Conservation (phyloP, 2,113 vertebrate genomes). For the Hippopotamus amphibius region DNA sequence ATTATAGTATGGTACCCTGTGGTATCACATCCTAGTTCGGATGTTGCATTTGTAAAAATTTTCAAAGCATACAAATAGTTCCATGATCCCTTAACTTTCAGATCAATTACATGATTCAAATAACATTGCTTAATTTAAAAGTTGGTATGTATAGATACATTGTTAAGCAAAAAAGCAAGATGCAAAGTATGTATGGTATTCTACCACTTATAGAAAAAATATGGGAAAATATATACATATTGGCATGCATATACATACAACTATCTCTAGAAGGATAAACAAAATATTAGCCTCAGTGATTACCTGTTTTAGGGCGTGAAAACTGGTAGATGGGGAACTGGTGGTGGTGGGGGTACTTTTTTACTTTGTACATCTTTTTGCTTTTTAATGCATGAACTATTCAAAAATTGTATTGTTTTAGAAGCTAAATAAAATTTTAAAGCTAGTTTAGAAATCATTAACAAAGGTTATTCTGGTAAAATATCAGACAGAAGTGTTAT, state of each 20-base stretch:
- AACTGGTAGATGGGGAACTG: background rate
- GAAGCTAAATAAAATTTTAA: slow-evolving; percentile 60
- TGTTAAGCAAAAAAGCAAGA: slow-evolving; percentile 15
- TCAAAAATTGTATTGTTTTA: background rate
- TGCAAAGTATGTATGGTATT: background rate
- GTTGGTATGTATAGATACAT: background rate
- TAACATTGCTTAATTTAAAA: slow-evolving; percentile 41
- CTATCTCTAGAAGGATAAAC: slow-evolving; percentile 27
- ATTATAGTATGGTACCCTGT: background rate
- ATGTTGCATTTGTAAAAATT: background rate
- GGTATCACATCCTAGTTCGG: background rate
- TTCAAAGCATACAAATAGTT: slow-evolving; percentile 27
- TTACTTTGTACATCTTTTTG: background rate
- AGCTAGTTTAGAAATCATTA: background rate
- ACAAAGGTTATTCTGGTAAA: slow-evolving; percentile 25
- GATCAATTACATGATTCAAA: slow-evolving; percentile 28
- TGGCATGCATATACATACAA: background rate
- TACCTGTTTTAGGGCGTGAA: background rate
- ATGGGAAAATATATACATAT: background rate
- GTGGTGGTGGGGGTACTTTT: background rate
- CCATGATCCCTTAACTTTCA: slow-evolving; percentile 34
- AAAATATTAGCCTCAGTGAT: background rate
- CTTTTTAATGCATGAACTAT: slow-evolving; percentile 30
- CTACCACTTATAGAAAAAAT: slow-evolving; percentile 9
- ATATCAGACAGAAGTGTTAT: background rate